Evolutionary conservation across 1,140 invertebrate species (phyloP), one percentile per base, ranked within the genome.

Genomic region (Gonioctena quinquepunctata): DNA sequence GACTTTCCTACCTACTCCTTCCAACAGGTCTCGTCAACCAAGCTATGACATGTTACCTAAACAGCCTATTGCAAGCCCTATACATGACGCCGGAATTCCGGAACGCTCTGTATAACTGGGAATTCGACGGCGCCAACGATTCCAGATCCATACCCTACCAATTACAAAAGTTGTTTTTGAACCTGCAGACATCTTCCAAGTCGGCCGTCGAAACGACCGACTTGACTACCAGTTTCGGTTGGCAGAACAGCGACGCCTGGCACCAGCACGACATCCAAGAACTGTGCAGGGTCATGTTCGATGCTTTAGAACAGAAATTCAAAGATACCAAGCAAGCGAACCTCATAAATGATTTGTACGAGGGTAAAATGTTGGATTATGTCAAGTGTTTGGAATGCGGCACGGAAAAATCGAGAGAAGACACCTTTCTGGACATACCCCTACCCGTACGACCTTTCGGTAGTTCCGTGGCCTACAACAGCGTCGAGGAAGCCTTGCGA

Each of bases 81-180:
- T 97, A 89, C 77, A 97, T 97, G 94, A 97, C 95, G 3, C 95
- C 96, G n/a, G 95, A 97, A 83, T 96, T 97, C 81, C 86, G 95
- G 28, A 97, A 97, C 85, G 92, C 93, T 1, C 83, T 97, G 5
- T 96, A 96, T 80, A 91, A 91, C 75, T 95, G 94, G 92, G 89
- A 94, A 82, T 94, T 91, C 80, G 91, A 92, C 79, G 89, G 89
- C 22, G 87, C 86, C 66, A 88, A 90, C 77, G 88, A 89, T 75
- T 85, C 83, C 16, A 91, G 91, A 78, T 94, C 90, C 75, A 96
- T 96, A 76, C 94, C 93, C 1, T 95, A 89, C 86, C 94, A 96
- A 79, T 83, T 97, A 67, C 95, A 97, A 79, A 93, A 92, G 79
- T 83, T 97, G 4, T 97, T 97, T 83, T 85, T 97, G 2, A 92